Conservation (phyloP, 2,797 vertebrate genomes). For the Luscinia megarhynchos region DNA sequence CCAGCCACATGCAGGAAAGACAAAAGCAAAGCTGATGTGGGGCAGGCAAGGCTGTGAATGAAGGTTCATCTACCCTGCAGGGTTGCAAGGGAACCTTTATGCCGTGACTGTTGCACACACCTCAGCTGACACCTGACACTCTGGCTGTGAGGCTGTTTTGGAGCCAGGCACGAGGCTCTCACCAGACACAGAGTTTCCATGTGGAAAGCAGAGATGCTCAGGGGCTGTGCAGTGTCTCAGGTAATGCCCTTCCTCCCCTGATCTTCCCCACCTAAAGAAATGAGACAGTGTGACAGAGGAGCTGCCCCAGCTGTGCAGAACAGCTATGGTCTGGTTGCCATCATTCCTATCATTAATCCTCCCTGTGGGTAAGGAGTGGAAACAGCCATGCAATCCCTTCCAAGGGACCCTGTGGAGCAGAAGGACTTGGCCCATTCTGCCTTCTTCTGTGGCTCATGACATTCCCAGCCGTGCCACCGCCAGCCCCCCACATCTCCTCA, state of each 20-base stretch:
- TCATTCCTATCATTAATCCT: background rate
- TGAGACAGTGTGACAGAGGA: background rate
- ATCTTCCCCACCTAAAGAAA: background rate
- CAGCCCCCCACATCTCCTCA: fast-evolving
- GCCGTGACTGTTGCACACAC: background rate
- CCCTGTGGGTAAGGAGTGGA: fast-evolving
- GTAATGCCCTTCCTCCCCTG: background rate
- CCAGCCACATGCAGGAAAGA: background rate
- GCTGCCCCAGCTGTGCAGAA: background rate
- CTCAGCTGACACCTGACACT: background rate
- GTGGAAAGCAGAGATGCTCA: background rate
- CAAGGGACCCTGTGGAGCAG: fast-evolving
- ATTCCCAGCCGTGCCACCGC: background rate
- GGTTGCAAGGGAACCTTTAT: background rate
- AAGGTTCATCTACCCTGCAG: fast-evolving
- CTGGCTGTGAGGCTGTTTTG: background rate
- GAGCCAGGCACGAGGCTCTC: background rate
- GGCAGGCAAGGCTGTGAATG: background rate
- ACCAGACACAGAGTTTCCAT: background rate
- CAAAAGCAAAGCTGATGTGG: background rate
- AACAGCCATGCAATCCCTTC: background rate
- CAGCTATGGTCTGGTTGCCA: background rate
- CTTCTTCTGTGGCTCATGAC: background rate
- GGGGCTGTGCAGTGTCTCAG: no score
- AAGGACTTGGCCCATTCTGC: fast-evolving